Base-by-base conservation (phyloP, 2,797 vertebrate species). In the Lutjanus campechanus region DNA sequence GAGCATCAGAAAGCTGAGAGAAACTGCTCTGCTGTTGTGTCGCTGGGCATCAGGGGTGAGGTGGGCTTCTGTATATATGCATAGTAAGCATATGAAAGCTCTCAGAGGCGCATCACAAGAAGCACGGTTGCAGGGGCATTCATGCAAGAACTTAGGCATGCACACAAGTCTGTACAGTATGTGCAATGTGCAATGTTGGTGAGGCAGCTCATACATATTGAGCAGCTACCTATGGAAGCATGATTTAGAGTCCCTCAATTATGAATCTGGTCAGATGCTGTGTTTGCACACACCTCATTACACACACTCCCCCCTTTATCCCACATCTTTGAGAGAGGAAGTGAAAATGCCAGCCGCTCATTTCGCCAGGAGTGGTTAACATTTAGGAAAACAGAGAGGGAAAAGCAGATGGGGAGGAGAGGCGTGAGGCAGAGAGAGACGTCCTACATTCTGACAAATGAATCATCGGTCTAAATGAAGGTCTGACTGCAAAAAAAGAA, bases 191-290 rank as follows among this genome's bases (percentile, higher is more conserved):
- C 46, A 73, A 76, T 67, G 73, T 56, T 55, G 82, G 55, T 49
- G 82, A 77, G 72, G 83, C 64, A 46, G 75, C 88, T 92, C 87
- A 92, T 91, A 69, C 87, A 93, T 93, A 92, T 89, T 90, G 85
- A 93, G 85, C 83, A 91, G 83, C 83, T 89, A 88, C 86, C 80
- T 90, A 83, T 85, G 82, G 82, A 90, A 85, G 86, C 85, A 71
- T 85, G 89, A 91, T 89, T 92, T 92, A 90, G 91, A 88, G 79
- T 85, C 86, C 81, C 88, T 95, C 90, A 95, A 94, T 94, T 93
- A 94, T 94, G 86, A 80, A 95, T 92, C 86, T 90, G 90, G 92
- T 93, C 89, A 90, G 89, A 86, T 85, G 89, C 82, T 77, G 83
- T 83, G 87, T 88, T 86, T 79, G 81, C 81, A 92, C 89, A 92